phyloP scores from a whole-genome alignment of 2,113 vertebrate species.

The rabbit (Oryctolagus cuniculus) region DNA sequence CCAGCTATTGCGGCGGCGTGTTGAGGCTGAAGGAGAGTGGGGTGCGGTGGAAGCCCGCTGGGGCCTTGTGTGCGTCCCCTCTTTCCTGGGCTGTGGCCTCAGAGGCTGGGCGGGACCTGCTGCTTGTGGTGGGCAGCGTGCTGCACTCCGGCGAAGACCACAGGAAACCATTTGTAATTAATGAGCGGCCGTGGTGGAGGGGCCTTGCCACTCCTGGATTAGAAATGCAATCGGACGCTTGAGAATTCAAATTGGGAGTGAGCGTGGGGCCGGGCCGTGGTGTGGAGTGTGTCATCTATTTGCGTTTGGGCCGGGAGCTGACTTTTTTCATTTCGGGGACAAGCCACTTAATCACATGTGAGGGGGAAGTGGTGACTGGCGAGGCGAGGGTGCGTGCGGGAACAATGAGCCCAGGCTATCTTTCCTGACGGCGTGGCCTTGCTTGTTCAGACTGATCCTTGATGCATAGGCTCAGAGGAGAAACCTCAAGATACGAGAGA shows the following conservation, averaged over 20 bases:
- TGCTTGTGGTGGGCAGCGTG: fast-evolving
- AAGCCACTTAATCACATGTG: slow-evolving; percentile 67
- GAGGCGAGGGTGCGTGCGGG: background rate
- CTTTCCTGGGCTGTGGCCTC: background rate
- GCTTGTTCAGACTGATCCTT: slow-evolving; percentile 34
- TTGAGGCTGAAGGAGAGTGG: background rate
- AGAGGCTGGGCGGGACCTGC: background rate
- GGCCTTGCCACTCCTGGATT: background rate
- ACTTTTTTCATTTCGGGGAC: slow-evolving; percentile 67
- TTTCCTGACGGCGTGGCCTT: background rate
- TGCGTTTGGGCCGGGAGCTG: slow-evolving; percentile 44
- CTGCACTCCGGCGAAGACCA: fast-evolving
- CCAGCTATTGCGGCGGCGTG: fast-evolving
- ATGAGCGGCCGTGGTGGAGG: background rate
- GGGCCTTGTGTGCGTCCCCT: fast-evolving
- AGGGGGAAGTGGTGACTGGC: background rate
- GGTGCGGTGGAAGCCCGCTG: fast-evolving
- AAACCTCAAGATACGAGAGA: slow-evolving; percentile 60
- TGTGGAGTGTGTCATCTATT: background rate
- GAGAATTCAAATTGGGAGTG: background rate
- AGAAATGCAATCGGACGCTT: background rate
- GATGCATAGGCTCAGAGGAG: slow-evolving; percentile 61
- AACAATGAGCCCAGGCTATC: background rate
- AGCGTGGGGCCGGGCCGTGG: fast-evolving
- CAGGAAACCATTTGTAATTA: background rate